Conservation (phyloP, 53 echinoderm and acorn worm species). For the Crossaster papposus region DNA sequence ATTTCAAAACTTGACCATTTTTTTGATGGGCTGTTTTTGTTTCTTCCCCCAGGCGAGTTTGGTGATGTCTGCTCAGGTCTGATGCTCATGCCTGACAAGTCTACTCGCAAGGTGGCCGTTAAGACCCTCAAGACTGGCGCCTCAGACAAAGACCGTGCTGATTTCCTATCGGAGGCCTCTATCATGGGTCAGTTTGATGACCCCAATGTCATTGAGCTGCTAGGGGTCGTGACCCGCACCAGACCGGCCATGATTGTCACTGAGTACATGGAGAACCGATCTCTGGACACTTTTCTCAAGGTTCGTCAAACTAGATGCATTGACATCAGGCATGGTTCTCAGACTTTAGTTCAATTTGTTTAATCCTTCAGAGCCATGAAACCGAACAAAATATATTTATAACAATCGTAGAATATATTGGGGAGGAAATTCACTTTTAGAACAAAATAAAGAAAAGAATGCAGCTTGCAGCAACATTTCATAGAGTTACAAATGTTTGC, state of each 20-base stretch:
- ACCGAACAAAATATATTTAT: no score
- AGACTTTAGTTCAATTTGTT: no score
- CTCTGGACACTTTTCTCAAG: conserved; percentile 91
- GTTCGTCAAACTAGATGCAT: conserved; percentile 53
- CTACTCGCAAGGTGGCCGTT: conserved; percentile 87
- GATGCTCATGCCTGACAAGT: conserved; percentile 87
- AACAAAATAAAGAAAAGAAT: no score
- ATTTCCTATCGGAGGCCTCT: conserved; percentile 96
- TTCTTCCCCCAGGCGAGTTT: conserved; percentile 80
- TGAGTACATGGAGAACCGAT: conserved; percentile 97
- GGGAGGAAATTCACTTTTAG: no score
- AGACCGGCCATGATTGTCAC: conserved; percentile 96
- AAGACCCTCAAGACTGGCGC: conserved; percentile 97
- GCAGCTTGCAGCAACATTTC: no score
- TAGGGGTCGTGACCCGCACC: conserved; percentile 88
- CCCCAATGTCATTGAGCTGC: conserved; percentile 92
- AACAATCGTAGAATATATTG: no score
- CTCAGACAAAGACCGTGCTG: conserved; percentile 88
- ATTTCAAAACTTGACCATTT: neutral
- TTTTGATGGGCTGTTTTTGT: no score
- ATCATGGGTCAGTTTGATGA: conserved; percentile 99
- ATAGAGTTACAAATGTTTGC: no score
- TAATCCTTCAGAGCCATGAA: no score
- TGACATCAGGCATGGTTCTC: no score
- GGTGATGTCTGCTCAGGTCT: conserved; percentile 95